phyloP scores from a whole-genome alignment of 2,797 vertebrate species.

The Eulemur mongoz region DNA sequence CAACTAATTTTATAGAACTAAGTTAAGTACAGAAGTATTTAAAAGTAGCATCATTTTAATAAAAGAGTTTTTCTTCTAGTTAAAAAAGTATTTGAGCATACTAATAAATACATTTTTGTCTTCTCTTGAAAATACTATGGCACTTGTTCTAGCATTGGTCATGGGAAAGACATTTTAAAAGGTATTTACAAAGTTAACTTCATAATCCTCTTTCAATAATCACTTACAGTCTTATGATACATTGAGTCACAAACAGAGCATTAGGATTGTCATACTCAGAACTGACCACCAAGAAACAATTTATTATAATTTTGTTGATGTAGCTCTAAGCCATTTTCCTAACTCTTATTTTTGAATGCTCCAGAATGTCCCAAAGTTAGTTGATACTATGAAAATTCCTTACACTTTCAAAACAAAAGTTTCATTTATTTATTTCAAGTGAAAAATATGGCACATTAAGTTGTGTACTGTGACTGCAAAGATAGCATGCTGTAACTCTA shows the following conservation, averaged over 20 bases:
- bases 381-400: not conserved
- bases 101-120: not conserved
- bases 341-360: not conserved
- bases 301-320: not conserved
- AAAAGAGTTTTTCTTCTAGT: conserved; percentile 16
- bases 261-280: not conserved
- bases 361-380: not conserved
- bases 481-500: not conserved
- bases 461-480: not conserved
- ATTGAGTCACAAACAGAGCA: not conserved
- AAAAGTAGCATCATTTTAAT: conserved; percentile 15
- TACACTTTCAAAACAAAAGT: conserved; percentile 21
- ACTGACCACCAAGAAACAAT: not conserved
- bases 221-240: not conserved
- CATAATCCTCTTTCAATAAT: not conserved
- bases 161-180: not conserved
- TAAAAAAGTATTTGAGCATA: not conserved
- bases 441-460: not conserved
- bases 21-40: not conserved
- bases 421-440: not conserved
- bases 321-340: not conserved
- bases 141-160: not conserved
- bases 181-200: not conserved
- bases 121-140: not conserved
- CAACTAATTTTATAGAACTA: conserved; percentile 32